A percentile compares a stretch with the other conserved stretches of the same genome.
These are phyloP conservation scores for Leguminivora glycinivorella DNA, from an alignment of 1,140 invertebrate genomes.

Conservation along the genomic window DNA sequence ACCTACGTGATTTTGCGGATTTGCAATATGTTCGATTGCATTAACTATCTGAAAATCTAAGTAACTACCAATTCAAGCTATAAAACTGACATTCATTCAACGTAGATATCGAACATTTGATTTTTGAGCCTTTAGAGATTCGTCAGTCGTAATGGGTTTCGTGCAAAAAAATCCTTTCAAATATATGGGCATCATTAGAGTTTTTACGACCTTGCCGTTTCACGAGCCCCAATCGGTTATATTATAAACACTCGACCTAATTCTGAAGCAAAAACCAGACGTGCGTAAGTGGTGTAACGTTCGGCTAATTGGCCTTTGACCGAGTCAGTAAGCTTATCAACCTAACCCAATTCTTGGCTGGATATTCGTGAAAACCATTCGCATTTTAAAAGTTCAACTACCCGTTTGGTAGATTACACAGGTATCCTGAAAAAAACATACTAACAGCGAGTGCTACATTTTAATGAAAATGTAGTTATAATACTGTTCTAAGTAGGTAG, in stretches of 20 bases:
- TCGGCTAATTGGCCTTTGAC: slow-evolving; percentile 14
- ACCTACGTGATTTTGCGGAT: neutral
- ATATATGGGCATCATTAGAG: neutral
- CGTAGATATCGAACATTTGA: neutral
- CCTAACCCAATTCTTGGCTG: neutral
- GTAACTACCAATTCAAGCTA: neutral
- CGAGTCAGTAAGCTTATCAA: neutral
- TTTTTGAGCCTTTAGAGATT: neutral
- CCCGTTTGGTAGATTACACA: no score
- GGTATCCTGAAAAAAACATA: no score
- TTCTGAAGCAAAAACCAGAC: slow-evolving; percentile 19
- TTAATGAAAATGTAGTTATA: no score
- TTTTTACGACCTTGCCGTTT: slow-evolving; percentile 8
- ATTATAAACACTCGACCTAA: slow-evolving; percentile 17
- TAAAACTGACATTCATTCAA: neutral
- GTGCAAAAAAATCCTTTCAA: neutral
- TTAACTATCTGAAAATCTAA: no score
- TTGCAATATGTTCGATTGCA: neutral
- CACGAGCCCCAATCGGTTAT: neutral
- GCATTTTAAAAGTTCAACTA: no score
- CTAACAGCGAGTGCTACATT: no score
- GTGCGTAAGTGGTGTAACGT: slow-evolving; percentile 15
- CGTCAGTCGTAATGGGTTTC: neutral
- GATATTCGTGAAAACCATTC: neutral
- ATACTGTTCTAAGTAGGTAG: no score